Evolutionary conservation across 2,797 vertebrate species (phyloP).

Genomic region (Phataginus tetradactyla): DNA sequence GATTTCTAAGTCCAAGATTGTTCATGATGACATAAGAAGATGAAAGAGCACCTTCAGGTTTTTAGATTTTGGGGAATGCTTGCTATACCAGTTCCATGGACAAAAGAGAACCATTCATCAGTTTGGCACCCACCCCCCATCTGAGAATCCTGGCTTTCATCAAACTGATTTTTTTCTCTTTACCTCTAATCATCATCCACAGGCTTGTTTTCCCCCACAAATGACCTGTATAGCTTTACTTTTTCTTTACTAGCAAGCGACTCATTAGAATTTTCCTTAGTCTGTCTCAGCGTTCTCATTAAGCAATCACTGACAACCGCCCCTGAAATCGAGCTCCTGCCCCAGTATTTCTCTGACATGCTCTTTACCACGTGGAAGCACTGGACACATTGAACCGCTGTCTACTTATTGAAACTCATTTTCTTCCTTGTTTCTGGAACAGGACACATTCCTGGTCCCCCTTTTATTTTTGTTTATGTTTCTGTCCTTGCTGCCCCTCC

Average conservation of each 20-base stretch:
- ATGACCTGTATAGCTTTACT: background rate
- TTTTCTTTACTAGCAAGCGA: background rate
- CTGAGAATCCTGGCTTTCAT: background rate
- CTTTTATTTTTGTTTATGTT: background rate
- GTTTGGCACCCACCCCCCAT: background rate
- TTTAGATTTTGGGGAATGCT: background rate
- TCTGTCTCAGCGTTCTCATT: background rate
- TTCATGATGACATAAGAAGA: background rate
- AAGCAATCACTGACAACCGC: rapidly evolving
- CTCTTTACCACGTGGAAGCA: background rate
- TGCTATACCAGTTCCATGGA: background rate
- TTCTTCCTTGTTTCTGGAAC: background rate
- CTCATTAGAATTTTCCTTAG: background rate
- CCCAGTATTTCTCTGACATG: background rate
- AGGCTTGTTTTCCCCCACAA: background rate
- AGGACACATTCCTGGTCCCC: background rate
- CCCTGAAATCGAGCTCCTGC: background rate
- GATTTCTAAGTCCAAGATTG: background rate
- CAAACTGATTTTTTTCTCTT: background rate
- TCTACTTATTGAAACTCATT: background rate
- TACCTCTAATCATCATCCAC: background rate
- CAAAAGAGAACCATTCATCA: background rate
- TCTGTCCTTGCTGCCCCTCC: background rate
- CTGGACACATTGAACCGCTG: rapidly evolving
- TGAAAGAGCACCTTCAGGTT: background rate